phyloP scores from a whole-genome alignment of 2,797 vertebrate species.

The Muscicapa striata region DNA sequence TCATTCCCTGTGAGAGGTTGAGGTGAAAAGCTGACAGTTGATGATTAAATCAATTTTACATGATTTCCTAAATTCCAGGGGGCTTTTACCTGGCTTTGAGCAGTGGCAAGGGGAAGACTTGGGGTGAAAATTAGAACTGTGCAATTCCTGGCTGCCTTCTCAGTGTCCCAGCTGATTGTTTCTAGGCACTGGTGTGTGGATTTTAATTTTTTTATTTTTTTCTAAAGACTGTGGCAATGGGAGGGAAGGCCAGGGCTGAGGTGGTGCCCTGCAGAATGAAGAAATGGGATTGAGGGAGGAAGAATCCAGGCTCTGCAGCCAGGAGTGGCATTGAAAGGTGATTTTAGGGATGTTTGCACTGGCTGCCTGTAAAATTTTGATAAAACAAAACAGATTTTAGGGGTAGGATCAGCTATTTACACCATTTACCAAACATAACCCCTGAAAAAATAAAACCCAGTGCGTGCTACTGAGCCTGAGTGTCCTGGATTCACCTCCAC shows the following conservation, averaged over 20 bases:
- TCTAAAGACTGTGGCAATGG: neutral
- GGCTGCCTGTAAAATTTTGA: neutral
- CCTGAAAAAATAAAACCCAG: neutral
- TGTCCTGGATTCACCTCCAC: neutral
- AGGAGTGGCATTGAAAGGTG: neutral
- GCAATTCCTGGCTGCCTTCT: neutral
- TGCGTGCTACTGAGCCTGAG: neutral
- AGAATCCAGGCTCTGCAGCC: neutral
- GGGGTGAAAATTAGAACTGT: neutral
- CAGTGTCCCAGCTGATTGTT: neutral
- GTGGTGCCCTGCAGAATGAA: neutral
- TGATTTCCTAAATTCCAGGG: constrained; percentile 23
- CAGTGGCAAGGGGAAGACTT: neutral
- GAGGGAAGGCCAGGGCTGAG: neutral
- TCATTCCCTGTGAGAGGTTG: neutral
- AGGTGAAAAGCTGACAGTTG: constrained; percentile 35
- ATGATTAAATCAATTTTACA: neutral
- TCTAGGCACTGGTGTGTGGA: neutral
- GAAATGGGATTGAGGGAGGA: neutral
- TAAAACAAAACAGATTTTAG: neutral
- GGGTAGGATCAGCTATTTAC: fast-evolving
- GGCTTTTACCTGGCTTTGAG: constrained; percentile 21
- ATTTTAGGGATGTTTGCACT: neutral
- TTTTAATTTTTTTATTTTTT: too few relatives aligned
- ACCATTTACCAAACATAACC: fast-evolving